Evolutionary conservation across 35 echinoderm and acorn worm species (phyloP), one percentile per base, ranked within the genome.

Genomic region (Ptychodera flava): DNA sequence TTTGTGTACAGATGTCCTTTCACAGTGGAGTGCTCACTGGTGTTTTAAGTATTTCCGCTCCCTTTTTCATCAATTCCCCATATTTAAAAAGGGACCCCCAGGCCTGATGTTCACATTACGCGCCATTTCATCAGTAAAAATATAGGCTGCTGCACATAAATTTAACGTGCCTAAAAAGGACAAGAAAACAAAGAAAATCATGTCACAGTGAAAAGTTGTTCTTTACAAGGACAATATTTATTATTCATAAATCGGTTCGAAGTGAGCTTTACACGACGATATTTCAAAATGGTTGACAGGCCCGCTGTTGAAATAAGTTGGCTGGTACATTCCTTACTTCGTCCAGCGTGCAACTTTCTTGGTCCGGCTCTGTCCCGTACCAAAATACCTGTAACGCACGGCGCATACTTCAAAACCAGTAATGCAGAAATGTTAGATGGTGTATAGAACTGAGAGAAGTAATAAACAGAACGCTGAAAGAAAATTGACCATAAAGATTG

Each of bases 1-100:
- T 64, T 64, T 64, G 45, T 64, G n/a, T n/a, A n/a, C n/a, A 64
- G 45, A 64, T 64, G 45, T 64, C 45, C 45, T 64, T 64, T 64
- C 45, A 64, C 45, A 64, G 22, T 64, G 45, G 45, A 64, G 22
- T 64, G 45, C 6, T 22, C 45, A 64, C 45, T 22, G 45, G 45
- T 22, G 6, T 64, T 12, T 22, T 64, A 64, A 64, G 45, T 22
- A 22, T 64, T 64, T 64, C 45, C 45, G 45, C 45, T 64, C 45
- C 45, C 22, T 12, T 64, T 64, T 22, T 12, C 22, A 64, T 6
- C 45, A 64, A 64, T 64, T 64, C 22, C 6, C 45, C 6, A 12
- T 6, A 64, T 12, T 64, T 64, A 12, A 22, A 64, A 64, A 64
- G 45, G 22, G 22, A 22, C 45, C 45, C 45, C 22, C 6, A 22